Conservation (phyloP, 2,797 vertebrate species). For the Tokudaia tokunoshimensis region DNA sequence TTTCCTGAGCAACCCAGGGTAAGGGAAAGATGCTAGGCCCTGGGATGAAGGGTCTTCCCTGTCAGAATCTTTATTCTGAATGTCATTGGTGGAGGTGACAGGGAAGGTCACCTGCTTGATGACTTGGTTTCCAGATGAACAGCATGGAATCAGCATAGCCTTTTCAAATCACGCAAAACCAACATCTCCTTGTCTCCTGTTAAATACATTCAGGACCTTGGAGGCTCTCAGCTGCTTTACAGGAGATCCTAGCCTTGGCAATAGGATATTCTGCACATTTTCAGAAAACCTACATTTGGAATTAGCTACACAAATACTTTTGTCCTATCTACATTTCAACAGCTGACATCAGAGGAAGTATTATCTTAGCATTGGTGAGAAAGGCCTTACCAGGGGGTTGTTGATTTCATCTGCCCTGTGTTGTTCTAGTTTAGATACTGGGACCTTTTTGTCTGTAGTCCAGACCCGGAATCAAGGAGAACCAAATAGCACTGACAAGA, state of each 20-base stretch:
- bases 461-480: neutral
- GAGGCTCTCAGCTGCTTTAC: neutral
- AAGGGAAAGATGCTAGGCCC: neutral
- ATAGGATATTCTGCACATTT: neutral
- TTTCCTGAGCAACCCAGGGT: neutral
- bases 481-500: neutral
- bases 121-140: neutral
- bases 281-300: neutral
- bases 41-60: neutral
- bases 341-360: constrained; percentile 25
- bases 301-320: neutral
- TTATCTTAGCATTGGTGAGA: constrained; percentile 33
- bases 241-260: neutral
- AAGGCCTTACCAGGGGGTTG: neutral
- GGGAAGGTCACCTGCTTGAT: neutral
- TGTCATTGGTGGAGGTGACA: neutral
- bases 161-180: neutral
- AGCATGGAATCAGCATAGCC: neutral
- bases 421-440: neutral
- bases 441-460: neutral
- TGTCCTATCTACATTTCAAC: neutral
- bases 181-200: neutral
- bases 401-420: neutral
- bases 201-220: neutral
- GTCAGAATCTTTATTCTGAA: constrained; percentile 6